Base-by-base conservation (phyloP, 1,140 invertebrate species). In the Lepidostoma basale region DNA sequence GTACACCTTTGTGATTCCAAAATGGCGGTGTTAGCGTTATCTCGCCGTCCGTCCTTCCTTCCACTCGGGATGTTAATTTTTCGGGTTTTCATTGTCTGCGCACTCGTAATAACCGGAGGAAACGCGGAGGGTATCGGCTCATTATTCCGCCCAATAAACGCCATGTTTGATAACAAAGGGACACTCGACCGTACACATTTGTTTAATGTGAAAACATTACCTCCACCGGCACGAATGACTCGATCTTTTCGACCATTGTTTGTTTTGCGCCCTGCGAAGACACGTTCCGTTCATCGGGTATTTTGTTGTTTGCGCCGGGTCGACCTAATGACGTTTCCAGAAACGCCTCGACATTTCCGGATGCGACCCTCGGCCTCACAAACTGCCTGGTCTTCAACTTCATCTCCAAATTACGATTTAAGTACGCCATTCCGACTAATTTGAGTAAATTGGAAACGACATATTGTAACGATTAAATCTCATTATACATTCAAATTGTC, bases 111-210 rank as follows among this genome's bases (percentile, higher is more conserved):
- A 33, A 20, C 28, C 30, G 28, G n/a, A 56, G 26, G 30, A 56
- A 8, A 12, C 52, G 18, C 52, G 28, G 16, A 56, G 58, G 36
- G 20, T 42, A 44, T 60, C 58, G 40, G 30, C 60, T 58, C 52
- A 49, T 68, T 62, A 68, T 62, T 67, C 67, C 67, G 59, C 67
- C 54, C 67, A 52, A 68, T 68, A 62, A 68, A 62, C 59, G 36
- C 45, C 39, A 25, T 23, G 58, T 54, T 56, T 62, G 67, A 68
- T 68, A 54, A 58, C 67, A 62, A 54, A 62, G 66, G 33, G 44
- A 58, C 52, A 56, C 52, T 68, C 28, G 40, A 9, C 60, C 42
- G 60, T 26, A 68, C 67, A 62, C 54, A 68, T 68, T 68, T 56
- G 59, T 68, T 62, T 68, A 68, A 62, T 68, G 30, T 52, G 59